Evolutionary conservation across 2,888 invertebrate genomes (phyloP).

Genomic region (Ceraclea dissimilis): DNA sequence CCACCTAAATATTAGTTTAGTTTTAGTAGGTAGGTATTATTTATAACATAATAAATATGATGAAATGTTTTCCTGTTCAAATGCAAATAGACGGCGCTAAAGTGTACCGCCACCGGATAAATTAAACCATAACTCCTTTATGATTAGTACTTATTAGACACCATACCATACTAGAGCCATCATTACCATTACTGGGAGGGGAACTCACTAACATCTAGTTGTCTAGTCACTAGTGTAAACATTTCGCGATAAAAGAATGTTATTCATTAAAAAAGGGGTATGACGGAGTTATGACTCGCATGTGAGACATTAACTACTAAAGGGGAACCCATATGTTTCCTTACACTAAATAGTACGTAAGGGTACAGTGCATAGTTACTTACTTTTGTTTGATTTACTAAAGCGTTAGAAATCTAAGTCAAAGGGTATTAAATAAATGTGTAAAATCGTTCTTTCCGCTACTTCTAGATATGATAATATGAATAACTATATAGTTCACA

Average conservation of each 20-base stretch:
- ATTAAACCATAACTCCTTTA: conserved; percentile 5
- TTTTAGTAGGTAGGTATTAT: too few relatives aligned
- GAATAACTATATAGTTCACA: too few relatives aligned
- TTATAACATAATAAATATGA: too few relatives aligned
- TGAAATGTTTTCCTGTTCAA: not conserved
- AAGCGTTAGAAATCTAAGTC: not conserved
- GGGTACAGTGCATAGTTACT: too few relatives aligned
- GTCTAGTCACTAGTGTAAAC: conserved; percentile 14
- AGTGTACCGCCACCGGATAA: conserved; percentile 10
- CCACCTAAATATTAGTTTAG: too few relatives aligned
- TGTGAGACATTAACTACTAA: not conserved
- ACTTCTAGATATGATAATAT: too few relatives aligned
- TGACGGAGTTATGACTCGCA: conserved; percentile 12
- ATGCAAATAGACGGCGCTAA: conserved; percentile 20
- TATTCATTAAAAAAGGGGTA: conserved; percentile 19
- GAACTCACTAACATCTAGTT: too few relatives aligned
- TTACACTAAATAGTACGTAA: not conserved
- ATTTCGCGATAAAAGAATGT: conserved; percentile 22
- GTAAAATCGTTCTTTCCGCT: too few relatives aligned
- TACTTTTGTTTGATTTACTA: not conserved
- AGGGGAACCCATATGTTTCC: conserved; percentile 8
- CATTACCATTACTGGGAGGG: too few relatives aligned
- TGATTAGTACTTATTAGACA: too few relatives aligned
- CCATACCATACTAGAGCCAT: too few relatives aligned
- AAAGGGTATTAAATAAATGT: too few relatives aligned